Percentiles rank a stretch among this genome's conserved stretches.
Evolutionary conservation across 2,888 invertebrate genomes (phyloP).

Genomic region (Gastrophysa polygoni): DNA sequence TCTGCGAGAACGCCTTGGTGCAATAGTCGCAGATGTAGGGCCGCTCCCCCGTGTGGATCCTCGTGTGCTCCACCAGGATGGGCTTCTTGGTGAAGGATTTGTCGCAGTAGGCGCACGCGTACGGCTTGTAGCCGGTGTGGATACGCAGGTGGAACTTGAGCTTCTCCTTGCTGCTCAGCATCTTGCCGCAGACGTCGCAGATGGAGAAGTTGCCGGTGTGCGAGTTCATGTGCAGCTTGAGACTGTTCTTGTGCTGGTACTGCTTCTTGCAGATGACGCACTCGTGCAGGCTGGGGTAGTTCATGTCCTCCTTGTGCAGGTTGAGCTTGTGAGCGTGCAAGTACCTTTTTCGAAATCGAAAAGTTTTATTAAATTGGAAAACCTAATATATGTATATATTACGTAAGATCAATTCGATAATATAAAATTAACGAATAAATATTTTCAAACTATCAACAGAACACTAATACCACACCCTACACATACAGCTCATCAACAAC

Average conservation of each 20-base stretch:
- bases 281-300: constrained; percentile 50
- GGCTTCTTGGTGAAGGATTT: constrained; percentile 57
- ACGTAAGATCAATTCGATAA: too few relatives aligned
- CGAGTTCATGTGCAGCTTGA: constrained; percentile 57
- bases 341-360: too few relatives aligned
- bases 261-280: constrained; percentile 57
- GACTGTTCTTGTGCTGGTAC: constrained; percentile 56
- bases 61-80: constrained; percentile 53
- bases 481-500: too few relatives aligned
- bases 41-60: constrained; percentile 55
- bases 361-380: too few relatives aligned
- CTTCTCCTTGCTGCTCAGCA: constrained; percentile 61
- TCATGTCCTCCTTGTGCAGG: constrained; percentile 51
- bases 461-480: too few relatives aligned
- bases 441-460: too few relatives aligned
- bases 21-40: constrained; percentile 64
- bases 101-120: constrained; percentile 53
- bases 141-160: constrained; percentile 58
- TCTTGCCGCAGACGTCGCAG: constrained; percentile 67
- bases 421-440: too few relatives aligned
- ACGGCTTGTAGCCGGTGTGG: constrained; percentile 55
- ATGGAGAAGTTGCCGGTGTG: constrained; percentile 62
- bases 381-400: too few relatives aligned
- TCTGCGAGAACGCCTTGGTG: constrained; percentile 67
- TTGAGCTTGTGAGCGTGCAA: constrained; percentile 54